These are phyloP conservation scores for Oostethus manadensis DNA, from an alignment of 2,113 vertebrate genomes.

Conservation along the genomic window DNA sequence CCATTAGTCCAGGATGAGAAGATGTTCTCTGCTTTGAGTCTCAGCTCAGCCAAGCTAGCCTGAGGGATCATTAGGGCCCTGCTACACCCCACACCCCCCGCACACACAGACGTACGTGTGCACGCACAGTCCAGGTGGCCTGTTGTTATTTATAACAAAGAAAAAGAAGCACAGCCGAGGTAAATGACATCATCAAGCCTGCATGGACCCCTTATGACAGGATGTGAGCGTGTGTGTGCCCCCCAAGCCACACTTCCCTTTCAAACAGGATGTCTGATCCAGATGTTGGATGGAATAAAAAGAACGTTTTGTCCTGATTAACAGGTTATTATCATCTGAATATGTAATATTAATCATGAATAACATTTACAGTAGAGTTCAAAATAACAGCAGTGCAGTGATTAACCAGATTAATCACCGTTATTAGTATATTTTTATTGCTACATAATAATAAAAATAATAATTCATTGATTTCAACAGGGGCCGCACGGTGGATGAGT, in stretches of 20 bases:
- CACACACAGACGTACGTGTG: conserved; percentile 24
- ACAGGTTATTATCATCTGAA: conserved; percentile 91
- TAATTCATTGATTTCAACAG: too few species aligned
- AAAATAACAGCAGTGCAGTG: too few species aligned
- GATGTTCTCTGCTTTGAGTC: conserved; percentile 59
- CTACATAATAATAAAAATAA: too few species aligned
- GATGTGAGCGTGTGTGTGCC: conserved; percentile 29
- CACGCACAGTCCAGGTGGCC: conserved; percentile 86
- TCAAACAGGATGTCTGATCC: conserved; percentile 85
- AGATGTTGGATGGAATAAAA: conserved; percentile 86
- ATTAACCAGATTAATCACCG: too few species aligned
- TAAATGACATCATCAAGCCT: conserved; percentile 81
- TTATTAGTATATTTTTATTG: too few species aligned
- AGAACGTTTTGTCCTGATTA: conserved; percentile 97
- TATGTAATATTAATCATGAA: too few species aligned
- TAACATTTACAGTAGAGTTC: too few species aligned
- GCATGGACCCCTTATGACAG: conserved; percentile 67
- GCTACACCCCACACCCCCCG: conserved; percentile 20
- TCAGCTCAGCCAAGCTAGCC: conserved; percentile 66
- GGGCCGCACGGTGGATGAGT: too few species aligned
- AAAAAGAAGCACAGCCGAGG: conserved; percentile 87
- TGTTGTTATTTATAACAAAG: conserved; percentile 99
- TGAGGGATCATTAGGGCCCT: conserved; percentile 93
- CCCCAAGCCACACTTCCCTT: too few species aligned
- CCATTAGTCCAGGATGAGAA: conserved; percentile 86